A percentile compares a stretch with the other conserved stretches of the same genome.
Conservation (phyloP, 2,888 invertebrate species). For the Tuberolachnus salignus region DNA sequence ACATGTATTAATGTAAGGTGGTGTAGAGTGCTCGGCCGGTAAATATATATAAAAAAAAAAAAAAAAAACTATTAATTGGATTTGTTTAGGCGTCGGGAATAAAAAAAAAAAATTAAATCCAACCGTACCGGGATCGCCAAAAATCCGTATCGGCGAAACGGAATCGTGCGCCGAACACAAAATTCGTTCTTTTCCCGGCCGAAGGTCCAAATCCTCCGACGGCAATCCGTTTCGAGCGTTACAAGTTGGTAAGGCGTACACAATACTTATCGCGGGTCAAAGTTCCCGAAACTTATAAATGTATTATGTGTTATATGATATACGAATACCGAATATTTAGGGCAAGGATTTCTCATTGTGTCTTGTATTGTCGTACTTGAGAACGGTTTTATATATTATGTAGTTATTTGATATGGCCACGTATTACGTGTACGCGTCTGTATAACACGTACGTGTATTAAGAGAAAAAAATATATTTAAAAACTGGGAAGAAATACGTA, state of each 20-base stretch:
- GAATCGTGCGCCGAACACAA: no score
- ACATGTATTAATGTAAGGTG: not conserved
- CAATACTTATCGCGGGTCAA: conserved; percentile 18
- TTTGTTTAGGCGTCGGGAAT: not conserved
- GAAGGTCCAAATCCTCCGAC: not conserved
- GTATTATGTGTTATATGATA: no score
- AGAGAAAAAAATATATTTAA: not conserved
- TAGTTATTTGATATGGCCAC: not conserved
- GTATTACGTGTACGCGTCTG: not conserved
- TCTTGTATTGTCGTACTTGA: not conserved
- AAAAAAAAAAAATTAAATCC: conserved; percentile 1
- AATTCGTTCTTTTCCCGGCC: no score
- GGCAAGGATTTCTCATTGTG: conserved; percentile 38
- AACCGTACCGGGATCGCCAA: no score
- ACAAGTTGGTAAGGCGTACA: not conserved
- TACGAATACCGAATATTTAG: conserved; percentile 7
- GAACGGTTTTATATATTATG: not conserved
- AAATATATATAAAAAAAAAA: not conserved
- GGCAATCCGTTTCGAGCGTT: not conserved
- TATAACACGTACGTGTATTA: not conserved
- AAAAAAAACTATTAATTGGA: conserved; percentile 29
- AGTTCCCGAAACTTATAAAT: conserved; percentile 4
- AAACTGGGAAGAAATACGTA: not conserved
- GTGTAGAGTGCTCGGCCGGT: not conserved
- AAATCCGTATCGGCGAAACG: no score